phyloP scores from a whole-genome alignment of 2,113 vertebrate species.

The Hystrix brachyura region DNA sequence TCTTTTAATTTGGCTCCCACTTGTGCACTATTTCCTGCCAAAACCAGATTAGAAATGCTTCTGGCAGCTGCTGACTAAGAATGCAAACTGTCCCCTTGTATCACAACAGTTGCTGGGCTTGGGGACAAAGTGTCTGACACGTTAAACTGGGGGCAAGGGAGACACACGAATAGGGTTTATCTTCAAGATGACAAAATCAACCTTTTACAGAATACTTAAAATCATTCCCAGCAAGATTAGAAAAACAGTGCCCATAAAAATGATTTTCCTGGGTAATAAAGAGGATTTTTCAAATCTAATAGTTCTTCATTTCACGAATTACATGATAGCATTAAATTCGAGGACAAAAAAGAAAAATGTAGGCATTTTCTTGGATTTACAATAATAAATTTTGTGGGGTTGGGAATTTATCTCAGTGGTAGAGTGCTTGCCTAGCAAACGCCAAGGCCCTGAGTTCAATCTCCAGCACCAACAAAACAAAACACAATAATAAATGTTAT shows the following conservation, averaged over 20 bases:
- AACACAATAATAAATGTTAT: background rate
- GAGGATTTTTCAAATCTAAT: background rate
- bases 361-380: background rate
- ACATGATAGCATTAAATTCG: background rate
- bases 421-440: too few species aligned
- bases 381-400: background rate
- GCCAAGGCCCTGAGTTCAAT: too few species aligned
- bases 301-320: background rate
- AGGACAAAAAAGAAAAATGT: background rate
- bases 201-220: background rate
- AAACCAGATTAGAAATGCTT: conserved; percentile 75
- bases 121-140: conserved; percentile 59
- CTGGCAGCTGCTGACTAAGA: conserved; percentile 76
- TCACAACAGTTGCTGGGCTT: conserved; percentile 73
- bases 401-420: too few species aligned
- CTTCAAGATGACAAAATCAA: background rate
- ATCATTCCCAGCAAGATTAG: background rate
- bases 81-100: conserved; percentile 66
- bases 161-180: background rate
- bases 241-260: conserved; percentile 16
- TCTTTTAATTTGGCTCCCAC: conserved; percentile 75
- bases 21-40: conserved; percentile 79
- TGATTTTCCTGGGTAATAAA: conserved; percentile 6
- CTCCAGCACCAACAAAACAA: too few species aligned
- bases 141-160: background rate